Evolutionary conservation across 2,888 invertebrate genomes (phyloP).

Genomic region (Plagodis dolabraria): DNA sequence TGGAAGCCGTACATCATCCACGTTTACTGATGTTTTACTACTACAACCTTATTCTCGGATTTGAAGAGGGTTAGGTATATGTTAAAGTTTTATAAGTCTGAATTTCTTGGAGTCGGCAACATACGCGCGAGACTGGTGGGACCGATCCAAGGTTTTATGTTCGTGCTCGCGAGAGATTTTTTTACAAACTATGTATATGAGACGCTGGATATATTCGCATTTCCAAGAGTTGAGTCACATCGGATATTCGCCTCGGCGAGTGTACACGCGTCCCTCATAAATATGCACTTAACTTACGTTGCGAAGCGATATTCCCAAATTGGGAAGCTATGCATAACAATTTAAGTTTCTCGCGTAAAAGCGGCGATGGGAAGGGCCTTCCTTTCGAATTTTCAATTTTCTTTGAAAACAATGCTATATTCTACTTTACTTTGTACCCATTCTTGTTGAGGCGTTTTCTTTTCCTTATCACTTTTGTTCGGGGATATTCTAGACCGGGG

Average conservation of each 20-base stretch:
- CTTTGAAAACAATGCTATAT: conserved; percentile 26
- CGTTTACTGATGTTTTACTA: conserved; percentile 23
- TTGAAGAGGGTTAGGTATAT: conserved; percentile 29
- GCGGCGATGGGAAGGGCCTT: conserved; percentile 12
- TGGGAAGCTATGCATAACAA: conserved; percentile 53
- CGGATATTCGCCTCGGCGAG: conserved; percentile 44
- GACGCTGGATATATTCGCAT: conserved; percentile 45
- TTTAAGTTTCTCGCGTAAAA: conserved; percentile 37
- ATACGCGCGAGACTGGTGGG: conserved; percentile 42
- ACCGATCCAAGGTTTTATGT: conserved; percentile 60
- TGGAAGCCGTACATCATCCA: conserved; percentile 14
- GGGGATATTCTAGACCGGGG: conserved; percentile 6
- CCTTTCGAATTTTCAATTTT: conserved; percentile 27
- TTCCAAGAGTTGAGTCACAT: conserved; percentile 43
- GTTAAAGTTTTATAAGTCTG: conserved; percentile 49
- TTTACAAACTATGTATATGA: conserved; percentile 70
- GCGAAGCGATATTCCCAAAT: conserved; percentile 48
- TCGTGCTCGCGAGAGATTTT: conserved; percentile 58
- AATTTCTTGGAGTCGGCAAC: conserved; percentile 26
- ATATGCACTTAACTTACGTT: conserved; percentile 53
- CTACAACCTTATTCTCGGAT: conserved; percentile 17
- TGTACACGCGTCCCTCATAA: conserved; percentile 51
- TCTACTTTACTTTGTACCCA: conserved; percentile 21
- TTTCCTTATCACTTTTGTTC: conserved; percentile 19
- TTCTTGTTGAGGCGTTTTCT: conserved; percentile 13